Base-by-base conservation (phyloP, 2,797 vertebrate genomes). In the Premnoplex brunnescens region DNA sequence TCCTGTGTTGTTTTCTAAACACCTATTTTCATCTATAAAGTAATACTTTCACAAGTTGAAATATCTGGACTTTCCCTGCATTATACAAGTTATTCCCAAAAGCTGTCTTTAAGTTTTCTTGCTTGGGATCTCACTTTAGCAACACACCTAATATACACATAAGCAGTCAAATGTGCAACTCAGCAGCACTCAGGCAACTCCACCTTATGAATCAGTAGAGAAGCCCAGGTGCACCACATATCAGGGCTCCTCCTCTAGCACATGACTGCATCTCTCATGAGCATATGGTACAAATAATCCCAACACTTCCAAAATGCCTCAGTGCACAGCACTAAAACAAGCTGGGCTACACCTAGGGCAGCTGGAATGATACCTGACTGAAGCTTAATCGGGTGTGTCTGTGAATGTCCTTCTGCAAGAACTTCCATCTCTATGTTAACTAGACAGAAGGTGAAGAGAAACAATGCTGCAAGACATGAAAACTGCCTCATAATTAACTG, bases 151-250 rank as follows among this genome's bases (percentile, higher is more conserved):
- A 51, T 7, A 48, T 48, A 26, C 43, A 82, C 23, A 30, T 19
- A 32, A 48, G 32, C 20, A 62, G 12, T 28, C 22, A 76, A 13
- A 66, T 37, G 26, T 43, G 54, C 46, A 66, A 59, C 19, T 91
- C 55, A 76, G 82, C 39, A 85, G 39, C 27, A 17, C 39, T 66
- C 34, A 36, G 49, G 12, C 14, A n/a, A 41, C 26, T 41, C 30
- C 56, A 73, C 26, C 20, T 54, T 21, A 22, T 2, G 10, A 36
- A 55, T 9, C 22, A 41, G 16, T 26, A 49, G 13, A 62, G 16
- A 48, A 52, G 26, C 1, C 48, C 34, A 30, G 46, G 26, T 37
- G 6, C 28, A 52, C 4, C 39, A 74, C 0, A 0, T 3, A 52
- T 1, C 56, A 84, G 48, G 32, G 28, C 44, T 76, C 39, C 83